Evolutionary conservation across 2,113 vertebrate genomes (phyloP).

Genomic region (Crotophaga sulcirostris): DNA sequence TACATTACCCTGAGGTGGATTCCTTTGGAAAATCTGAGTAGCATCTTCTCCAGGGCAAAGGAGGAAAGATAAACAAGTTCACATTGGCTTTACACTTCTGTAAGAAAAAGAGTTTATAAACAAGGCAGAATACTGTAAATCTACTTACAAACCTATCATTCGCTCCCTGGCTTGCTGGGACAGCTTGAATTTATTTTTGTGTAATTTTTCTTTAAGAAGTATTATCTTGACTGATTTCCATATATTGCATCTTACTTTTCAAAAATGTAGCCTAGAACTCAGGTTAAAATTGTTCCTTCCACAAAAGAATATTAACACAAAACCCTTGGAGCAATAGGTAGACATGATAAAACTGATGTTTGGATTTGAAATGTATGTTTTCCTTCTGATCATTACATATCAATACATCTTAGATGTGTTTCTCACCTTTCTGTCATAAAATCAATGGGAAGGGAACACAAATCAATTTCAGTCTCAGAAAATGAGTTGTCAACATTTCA

Average conservation of each 20-base stretch:
- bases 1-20: neutral
- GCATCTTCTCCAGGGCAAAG: neutral
- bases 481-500: neutral
- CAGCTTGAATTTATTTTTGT: neutral
- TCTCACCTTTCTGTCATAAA: neutral
- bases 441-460: neutral
- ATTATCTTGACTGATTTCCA: neutral
- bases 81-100: neutral
- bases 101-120: neutral
- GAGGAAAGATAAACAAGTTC: neutral
- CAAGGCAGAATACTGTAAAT: neutral
- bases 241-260: neutral
- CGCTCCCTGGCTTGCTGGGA: neutral
- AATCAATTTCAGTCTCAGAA: conserved; percentile 4
- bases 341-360: neutral
- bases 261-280: neutral
- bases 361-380: neutral
- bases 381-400: neutral
- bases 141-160: neutral
- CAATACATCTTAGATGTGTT: neutral
- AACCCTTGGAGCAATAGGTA: neutral
- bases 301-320: neutral
- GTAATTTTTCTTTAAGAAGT: neutral
- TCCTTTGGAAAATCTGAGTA: neutral
- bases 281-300: neutral